A percentile compares a stretch with the other conserved stretches of the same genome.
Evolutionary conservation across 2,888 invertebrate species (phyloP).

Genomic region (Orchesellides sinensis): DNA sequence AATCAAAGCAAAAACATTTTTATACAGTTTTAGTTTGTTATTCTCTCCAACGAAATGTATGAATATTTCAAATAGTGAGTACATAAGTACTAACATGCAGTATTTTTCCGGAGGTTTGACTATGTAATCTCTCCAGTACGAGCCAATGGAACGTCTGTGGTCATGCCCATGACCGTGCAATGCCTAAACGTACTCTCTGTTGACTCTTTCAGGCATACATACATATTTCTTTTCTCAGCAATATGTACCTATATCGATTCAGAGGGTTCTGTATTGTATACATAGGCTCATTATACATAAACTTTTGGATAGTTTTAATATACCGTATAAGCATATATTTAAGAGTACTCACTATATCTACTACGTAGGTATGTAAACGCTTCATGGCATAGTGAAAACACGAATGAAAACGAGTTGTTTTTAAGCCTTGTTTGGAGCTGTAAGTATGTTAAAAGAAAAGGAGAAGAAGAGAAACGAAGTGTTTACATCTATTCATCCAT

Average conservation of each 20-base stretch:
- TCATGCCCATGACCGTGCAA: constrained; percentile 44
- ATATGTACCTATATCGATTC: not conserved
- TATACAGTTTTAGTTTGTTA: no score
- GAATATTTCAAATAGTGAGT: no score
- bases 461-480: not conserved
- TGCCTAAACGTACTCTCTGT: constrained; percentile 30
- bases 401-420: not conserved
- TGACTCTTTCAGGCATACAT: not conserved
- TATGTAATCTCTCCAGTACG: not conserved
- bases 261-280: not conserved
- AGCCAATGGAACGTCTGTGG: constrained; percentile 1
- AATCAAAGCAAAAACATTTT: no score
- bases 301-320: not conserved
- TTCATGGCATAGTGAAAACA: no score
- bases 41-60: no score
- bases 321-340: not conserved
- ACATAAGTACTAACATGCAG: no score
- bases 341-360: no score
- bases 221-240: not conserved
- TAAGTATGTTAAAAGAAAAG: not conserved
- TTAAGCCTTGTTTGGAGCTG: not conserved
- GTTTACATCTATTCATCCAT: not conserved
- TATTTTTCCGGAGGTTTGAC: constrained; percentile 18
- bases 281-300: not conserved
- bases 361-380: no score